A percentile compares a stretch with the other conserved stretches of the same genome.
Evolutionary conservation across 1,140 invertebrate species (phyloP).

Genomic region (Brachionus plicatilis): DNA sequence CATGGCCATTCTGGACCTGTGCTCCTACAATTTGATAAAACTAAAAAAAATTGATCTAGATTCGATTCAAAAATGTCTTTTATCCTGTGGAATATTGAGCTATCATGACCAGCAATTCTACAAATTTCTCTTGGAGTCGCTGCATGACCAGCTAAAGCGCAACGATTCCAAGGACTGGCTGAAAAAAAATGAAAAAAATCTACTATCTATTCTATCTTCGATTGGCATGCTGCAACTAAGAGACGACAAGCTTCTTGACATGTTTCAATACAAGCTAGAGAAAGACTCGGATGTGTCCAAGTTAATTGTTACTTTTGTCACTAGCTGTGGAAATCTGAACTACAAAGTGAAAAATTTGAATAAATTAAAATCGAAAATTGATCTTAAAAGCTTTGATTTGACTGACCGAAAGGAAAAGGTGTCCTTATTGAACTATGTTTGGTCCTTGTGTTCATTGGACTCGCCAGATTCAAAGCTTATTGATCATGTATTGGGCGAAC

Average conservation of each 20-base stretch:
- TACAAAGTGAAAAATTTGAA: background rate
- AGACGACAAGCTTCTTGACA: background rate
- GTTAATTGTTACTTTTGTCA: background rate
- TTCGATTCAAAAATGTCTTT: constrained; percentile 30
- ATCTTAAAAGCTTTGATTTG: background rate
- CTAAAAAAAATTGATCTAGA: background rate
- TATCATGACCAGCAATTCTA: constrained; percentile 13
- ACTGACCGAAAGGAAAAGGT: background rate
- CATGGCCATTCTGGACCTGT: background rate
- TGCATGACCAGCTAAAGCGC: background rate
- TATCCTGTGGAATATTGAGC: constrained; percentile 16
- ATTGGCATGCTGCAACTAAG: constrained; percentile 26
- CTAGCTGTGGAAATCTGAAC: background rate
- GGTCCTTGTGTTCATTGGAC: constrained; percentile 6
- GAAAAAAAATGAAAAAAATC: constrained; percentile 1
- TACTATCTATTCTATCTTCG: background rate
- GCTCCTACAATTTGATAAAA: constrained; percentile 25
- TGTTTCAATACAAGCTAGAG: background rate
- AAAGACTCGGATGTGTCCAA: background rate
- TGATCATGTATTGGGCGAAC: background rate
- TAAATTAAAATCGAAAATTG: background rate
- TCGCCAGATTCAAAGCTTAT: background rate
- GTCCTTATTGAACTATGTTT: background rate
- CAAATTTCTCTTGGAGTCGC: background rate
- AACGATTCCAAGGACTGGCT: background rate